Evolutionary conservation across 2,797 vertebrate genomes (phyloP).

Genomic region (Hydrophis major): DNA sequence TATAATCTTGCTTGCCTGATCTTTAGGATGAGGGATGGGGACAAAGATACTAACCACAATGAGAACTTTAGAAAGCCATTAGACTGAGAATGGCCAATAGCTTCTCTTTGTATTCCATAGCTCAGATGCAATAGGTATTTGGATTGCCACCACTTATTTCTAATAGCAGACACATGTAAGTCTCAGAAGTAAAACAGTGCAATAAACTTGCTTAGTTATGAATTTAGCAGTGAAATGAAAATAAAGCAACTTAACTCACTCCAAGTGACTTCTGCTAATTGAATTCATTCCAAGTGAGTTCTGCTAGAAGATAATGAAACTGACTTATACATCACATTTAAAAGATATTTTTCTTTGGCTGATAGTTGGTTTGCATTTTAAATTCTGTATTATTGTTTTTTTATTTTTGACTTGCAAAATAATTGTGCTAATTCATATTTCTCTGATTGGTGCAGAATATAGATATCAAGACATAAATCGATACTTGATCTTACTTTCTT

Average conservation of each 20-base stretch:
- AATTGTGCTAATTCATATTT: not conserved
- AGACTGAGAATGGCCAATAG: not conserved
- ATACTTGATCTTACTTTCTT: not conserved
- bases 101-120: not conserved
- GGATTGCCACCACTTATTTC: not conserved
- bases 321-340: not conserved
- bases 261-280: not conserved
- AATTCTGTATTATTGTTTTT: not conserved
- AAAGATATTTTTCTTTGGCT: not conserved
- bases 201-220: not conserved
- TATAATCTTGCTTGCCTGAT: not conserved
- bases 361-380: not conserved
- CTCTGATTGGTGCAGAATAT: not conserved
- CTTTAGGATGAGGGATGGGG: not conserved
- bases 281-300: not conserved
- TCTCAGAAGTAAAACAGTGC: not conserved
- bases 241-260: not conserved
- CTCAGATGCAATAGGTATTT: not conserved
- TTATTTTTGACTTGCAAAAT: not conserved
- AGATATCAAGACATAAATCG: not conserved
- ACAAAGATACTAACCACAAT: not conserved
- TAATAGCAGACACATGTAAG: not conserved
- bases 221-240: not conserved
- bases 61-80: not conserved
- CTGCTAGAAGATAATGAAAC: not conserved